phyloP scores from a whole-genome alignment of 2,797 vertebrate genomes.

The Streptopelia turtur region DNA sequence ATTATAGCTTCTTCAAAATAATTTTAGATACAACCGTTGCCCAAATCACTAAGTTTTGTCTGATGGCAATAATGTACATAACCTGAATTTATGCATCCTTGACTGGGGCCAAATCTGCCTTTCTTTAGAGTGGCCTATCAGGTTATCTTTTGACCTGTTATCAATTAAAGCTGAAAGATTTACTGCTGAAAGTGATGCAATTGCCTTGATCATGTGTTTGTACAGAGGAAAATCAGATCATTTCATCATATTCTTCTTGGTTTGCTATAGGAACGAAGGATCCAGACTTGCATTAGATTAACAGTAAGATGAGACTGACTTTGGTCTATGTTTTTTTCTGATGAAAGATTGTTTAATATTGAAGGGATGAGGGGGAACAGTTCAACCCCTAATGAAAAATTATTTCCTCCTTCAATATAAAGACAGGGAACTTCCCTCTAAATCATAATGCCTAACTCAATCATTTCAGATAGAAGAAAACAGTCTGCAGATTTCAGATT shows the following conservation, averaged over 20 bases:
- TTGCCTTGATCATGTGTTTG: neutral
- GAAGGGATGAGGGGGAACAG: neutral
- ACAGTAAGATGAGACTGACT: neutral
- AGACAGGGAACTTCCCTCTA: neutral
- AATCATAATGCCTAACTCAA: neutral
- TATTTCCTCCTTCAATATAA: neutral
- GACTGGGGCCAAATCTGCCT: accelerated
- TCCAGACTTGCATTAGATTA: neutral
- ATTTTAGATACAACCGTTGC: neutral
- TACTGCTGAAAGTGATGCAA: neutral
- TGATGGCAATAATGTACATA: neutral
- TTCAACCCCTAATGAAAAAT: neutral
- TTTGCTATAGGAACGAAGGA: neutral
- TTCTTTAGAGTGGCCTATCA: neutral
- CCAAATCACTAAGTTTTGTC: neutral
- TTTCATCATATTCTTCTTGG: neutral
- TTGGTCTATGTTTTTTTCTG: neutral
- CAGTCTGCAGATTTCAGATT: neutral
- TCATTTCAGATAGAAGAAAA: neutral
- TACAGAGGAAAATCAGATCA: neutral
- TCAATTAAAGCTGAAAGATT: neutral
- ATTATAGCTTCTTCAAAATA: neutral
- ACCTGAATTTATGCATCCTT: neutral
- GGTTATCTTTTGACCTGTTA: neutral
- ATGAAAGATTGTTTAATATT: neutral